These are phyloP conservation scores for Drosophila guanche DNA, from an alignment of 1,140 invertebrate genomes.

Conservation along the genomic window DNA sequence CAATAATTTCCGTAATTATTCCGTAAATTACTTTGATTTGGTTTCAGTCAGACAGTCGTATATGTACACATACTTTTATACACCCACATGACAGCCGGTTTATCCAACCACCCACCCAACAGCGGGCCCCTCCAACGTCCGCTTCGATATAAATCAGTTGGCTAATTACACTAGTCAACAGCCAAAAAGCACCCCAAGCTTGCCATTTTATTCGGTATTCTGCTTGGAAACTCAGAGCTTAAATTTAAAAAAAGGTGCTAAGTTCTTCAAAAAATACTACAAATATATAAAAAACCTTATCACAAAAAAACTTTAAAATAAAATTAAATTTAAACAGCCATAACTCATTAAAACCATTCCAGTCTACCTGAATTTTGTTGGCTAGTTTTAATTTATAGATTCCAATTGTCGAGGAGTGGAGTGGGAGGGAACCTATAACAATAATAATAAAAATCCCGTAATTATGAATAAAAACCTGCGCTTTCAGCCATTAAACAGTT, in stretches of 20 bases:
- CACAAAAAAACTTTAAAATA: no score
- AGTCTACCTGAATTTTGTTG: no score
- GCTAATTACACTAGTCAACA: conserved; percentile 10
- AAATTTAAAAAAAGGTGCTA: no score
- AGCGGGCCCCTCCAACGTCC: conserved; percentile 5
- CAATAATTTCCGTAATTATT: conserved; percentile 75
- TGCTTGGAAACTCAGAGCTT: no score
- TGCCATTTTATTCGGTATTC: no score
- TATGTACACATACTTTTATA: conserved; percentile 16
- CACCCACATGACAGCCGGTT: conserved; percentile 14
- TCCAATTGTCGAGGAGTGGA: not conserved
- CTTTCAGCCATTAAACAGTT: conserved; percentile 29
- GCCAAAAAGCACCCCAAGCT: no score
- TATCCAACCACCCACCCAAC: conserved; percentile 1
- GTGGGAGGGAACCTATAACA: conserved; percentile 13
- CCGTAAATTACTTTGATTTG: conserved; percentile 70
- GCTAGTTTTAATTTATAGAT: conserved; percentile 8
- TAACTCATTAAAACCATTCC: no score
- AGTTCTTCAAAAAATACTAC: no score
- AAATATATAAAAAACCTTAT: no score
- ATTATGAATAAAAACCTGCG: conserved; percentile 38
- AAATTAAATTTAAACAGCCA: no score
- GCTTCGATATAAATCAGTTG: conserved; percentile 23
- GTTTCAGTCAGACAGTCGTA: not conserved
- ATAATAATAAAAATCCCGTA: conserved; percentile 48